phyloP scores from a whole-genome alignment of 1,140 invertebrate species.

The Apocrypta bakeri region DNA sequence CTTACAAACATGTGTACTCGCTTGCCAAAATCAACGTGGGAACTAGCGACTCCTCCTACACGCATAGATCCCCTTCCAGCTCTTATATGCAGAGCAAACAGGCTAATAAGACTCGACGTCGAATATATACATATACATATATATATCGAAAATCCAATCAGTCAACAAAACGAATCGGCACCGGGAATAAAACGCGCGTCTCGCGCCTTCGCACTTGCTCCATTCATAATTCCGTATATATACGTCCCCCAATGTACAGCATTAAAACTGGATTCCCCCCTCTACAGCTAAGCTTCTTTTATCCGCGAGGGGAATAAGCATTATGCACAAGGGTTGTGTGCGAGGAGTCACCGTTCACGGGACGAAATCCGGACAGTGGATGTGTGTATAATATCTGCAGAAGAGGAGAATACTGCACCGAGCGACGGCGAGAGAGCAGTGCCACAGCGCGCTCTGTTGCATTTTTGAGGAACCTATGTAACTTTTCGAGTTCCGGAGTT shows the following conservation, averaged over 20 bases:
- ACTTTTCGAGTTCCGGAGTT: not conserved
- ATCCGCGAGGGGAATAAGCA: not conserved
- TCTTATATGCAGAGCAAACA: not conserved
- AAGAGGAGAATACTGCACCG: not conserved
- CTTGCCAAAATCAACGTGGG: conserved; percentile 34
- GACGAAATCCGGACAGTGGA: not conserved
- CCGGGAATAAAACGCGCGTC: not conserved
- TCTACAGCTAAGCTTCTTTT: not conserved
- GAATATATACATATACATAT: too few relatives aligned
- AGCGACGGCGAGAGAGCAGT: not conserved
- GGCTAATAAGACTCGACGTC: not conserved
- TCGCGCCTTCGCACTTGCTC: conserved; percentile 1
- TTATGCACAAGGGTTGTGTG: not conserved
- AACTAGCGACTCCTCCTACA: conserved; percentile 16
- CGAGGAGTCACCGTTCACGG: not conserved
- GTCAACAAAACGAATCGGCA: conserved; percentile 38
- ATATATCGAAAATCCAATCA: conserved; percentile 50
- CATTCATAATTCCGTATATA: not conserved
- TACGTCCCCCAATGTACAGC: not conserved
- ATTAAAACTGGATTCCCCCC: not conserved
- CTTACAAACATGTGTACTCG: conserved; percentile 9
- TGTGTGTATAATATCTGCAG: not conserved
- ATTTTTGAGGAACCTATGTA: conserved; percentile 34
- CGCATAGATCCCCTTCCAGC: not conserved
- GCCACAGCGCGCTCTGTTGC: conserved; percentile 40